A percentile compares a stretch with the other conserved stretches of the same genome.
Evolutionary conservation across 2,797 vertebrate genomes (phyloP).

Genomic region (Geotria australis): DNA sequence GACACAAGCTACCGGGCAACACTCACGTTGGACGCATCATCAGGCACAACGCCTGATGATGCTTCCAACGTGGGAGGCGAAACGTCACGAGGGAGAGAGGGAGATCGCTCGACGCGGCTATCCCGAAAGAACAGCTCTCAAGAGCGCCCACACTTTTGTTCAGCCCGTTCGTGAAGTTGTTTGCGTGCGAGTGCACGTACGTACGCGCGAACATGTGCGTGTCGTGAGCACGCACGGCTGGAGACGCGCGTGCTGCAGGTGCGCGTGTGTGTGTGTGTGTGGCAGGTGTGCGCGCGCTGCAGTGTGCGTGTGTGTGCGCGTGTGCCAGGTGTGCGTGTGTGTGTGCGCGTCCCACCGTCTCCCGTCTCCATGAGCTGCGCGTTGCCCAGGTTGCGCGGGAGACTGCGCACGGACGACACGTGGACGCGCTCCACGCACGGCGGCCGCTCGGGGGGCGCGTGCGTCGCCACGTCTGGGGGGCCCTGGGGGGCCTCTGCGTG

Average conservation of each 20-base stretch:
- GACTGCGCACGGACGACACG: neutral
- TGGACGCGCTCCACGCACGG: neutral
- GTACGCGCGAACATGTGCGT: neutral
- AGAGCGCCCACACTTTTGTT: too few relatives aligned
- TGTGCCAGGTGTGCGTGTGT: neutral
- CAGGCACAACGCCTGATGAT: too few relatives aligned
- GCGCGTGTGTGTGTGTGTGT: too few relatives aligned
- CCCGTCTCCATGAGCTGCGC: neutral
- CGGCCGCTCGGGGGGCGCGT: neutral
- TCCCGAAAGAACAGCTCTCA: too few relatives aligned
- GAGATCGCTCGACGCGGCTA: too few relatives aligned
- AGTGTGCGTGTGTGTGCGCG: neutral
- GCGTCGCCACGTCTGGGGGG: neutral
- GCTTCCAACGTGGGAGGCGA: too few relatives aligned
- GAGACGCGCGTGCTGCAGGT: too few relatives aligned
- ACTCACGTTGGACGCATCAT: too few relatives aligned
- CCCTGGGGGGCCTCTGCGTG: neutral
- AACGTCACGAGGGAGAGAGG: too few relatives aligned
- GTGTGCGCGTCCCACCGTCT: neutral
- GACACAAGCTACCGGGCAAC: too few relatives aligned
- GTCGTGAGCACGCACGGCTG: neutral
- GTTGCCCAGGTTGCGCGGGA: neutral
- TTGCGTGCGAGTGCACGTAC: neutral
- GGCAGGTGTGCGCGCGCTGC: neutral
- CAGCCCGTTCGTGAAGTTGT: too few relatives aligned